Evolutionary conservation across 2,888 invertebrate species (phyloP), one percentile per base, ranked within the genome.

Genomic region (Catocala nupta): DNA sequence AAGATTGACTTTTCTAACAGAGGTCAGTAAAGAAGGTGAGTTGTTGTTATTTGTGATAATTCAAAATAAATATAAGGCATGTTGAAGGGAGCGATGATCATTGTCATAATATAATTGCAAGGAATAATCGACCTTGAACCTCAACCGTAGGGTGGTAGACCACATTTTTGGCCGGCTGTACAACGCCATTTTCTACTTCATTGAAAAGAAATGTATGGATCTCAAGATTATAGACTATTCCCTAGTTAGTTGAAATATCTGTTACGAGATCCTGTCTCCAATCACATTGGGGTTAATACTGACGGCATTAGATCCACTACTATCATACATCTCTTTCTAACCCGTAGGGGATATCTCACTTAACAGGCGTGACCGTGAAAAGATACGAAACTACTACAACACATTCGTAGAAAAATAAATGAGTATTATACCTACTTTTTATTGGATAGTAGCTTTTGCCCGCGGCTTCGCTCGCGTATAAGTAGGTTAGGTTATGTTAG

Each of bases 341-440:
- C 33, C 56, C 62, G 10, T 44, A 8, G 52, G 12, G 62, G 42
- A 13, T 53, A 5, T 48, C 47, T 48, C 52, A 43, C 47, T 62
- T 53, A 52, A 52, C 25, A 55, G 12, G n/a, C 45, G 25, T 45
- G 39, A 45, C 47, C 52, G 39, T 53, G 42, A 47, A 34, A 13
- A 52, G 47, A 39, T 68, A 61, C 60, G 54, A 55, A 70, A 63
- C 57, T 43, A 39, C 55, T 51, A 48, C 11, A 48, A 25, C 1
- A 10, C 9, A 13, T 47, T 25, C n/a, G 5, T n/a, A 42, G 16
- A 39, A 12, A 43, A 10, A 9, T 39, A 43, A 11, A 11, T 43
- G n/a, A 0, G 2, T 45, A 11, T 45, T 45, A 7, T 45, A 7
- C n/a, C n/a, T n/a, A n/a, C 12, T 45, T 45, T 45, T 12, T 5